A percentile compares a stretch with the other conserved stretches of the same genome.
Evolutionary conservation across 2,797 vertebrate species (phyloP).

Genomic region (Syngnathus acus): DNA sequence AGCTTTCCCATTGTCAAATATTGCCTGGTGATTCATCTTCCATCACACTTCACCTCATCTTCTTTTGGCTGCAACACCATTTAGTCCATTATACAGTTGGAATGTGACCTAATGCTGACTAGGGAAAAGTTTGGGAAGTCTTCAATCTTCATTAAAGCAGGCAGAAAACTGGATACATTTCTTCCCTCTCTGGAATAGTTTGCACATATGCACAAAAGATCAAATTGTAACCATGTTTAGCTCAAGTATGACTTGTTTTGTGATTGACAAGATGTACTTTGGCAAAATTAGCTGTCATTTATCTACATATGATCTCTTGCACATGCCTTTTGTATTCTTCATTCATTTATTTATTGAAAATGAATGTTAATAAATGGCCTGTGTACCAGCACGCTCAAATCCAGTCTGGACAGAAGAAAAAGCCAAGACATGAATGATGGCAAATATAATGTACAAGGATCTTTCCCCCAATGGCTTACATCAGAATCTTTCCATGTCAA

Average conservation of each 20-base stretch:
- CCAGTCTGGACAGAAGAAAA: conserved; percentile 11
- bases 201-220: background rate
- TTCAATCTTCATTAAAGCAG: conserved; percentile 31
- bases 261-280: background rate
- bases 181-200: background rate
- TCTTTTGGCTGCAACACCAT: conserved; percentile 31
- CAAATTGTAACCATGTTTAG: background rate
- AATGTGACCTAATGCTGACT: conserved; percentile 26
- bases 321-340: background rate
- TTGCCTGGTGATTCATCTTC: conserved; percentile 51
- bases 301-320: too few relatives aligned
- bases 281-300: background rate
- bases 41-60: conserved; percentile 53
- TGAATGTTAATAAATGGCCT: background rate
- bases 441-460: background rate
- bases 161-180: conserved; percentile 15
- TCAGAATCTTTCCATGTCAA: conserved; percentile 14
- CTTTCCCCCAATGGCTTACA: conserved; percentile 7
- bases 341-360: background rate
- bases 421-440: conserved; percentile 1
- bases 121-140: conserved; percentile 20
- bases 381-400: background rate
- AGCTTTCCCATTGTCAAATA: conserved; percentile 39
- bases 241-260: background rate
- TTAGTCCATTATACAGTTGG: conserved; percentile 30